phyloP scores from a whole-genome alignment of 2,113 vertebrate species.

The Coturnix japonica region DNA sequence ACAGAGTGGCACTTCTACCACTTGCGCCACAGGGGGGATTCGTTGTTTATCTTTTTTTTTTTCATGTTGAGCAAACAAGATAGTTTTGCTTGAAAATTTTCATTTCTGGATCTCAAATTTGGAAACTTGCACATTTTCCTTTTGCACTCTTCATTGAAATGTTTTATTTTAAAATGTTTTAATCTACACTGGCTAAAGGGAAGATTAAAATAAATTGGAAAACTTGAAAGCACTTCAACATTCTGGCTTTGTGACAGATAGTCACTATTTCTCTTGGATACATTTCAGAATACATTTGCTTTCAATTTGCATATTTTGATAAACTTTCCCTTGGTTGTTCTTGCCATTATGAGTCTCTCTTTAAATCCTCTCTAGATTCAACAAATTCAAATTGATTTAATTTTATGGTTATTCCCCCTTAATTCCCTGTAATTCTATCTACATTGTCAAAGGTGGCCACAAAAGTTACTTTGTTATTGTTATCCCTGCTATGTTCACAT shows the following conservation, averaged over 20 bases:
- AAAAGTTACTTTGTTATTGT: not conserved
- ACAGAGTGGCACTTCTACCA: no score
- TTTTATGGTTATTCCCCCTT: not conserved
- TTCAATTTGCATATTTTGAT: conserved; percentile 35
- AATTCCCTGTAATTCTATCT: not conserved
- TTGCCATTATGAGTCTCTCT: not conserved
- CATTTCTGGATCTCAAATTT: not conserved
- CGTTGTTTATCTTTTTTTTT: not conserved
- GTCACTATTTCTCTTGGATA: conserved; percentile 26
- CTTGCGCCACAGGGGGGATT: no score
- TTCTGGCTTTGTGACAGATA: conserved; percentile 6
- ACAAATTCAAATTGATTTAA: not conserved
- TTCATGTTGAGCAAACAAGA: not conserved
- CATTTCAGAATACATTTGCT: conserved; percentile 12
- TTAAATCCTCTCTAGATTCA: not conserved
- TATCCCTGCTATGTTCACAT: not conserved
- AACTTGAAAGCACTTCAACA: conserved; percentile 1
- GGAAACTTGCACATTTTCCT: not conserved
- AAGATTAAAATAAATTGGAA: not conserved
- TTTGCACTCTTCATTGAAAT: not conserved
- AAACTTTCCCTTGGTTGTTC: not conserved
- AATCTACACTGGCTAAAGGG: not conserved
- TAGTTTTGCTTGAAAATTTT: not conserved
- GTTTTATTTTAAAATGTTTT: not conserved
- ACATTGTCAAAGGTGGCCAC: not conserved